Percentiles rank a stretch among this genome's conserved stretches.
Evolutionary conservation across 2,113 vertebrate genomes (phyloP).

Genomic region (Epinephelus lanceolatus): DNA sequence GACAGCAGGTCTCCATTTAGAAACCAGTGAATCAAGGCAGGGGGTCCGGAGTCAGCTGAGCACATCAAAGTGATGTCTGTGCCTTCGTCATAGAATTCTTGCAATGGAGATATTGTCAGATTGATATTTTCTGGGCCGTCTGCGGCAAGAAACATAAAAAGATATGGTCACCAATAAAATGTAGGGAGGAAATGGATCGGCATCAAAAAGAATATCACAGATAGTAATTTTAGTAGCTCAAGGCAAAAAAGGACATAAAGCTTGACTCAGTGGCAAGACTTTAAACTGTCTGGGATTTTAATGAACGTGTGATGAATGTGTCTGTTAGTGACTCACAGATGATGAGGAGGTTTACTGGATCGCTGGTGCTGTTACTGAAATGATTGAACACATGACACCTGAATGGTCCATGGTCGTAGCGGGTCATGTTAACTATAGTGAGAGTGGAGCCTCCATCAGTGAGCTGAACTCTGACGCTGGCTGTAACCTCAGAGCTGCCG

Average conservation of each 20-base stretch:
- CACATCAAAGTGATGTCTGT: constrained; percentile 64
- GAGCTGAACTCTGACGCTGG: constrained; percentile 65
- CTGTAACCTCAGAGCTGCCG: constrained; percentile 64
- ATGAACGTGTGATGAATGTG: neutral
- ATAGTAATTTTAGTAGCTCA: neutral
- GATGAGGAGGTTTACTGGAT: constrained; percentile 41
- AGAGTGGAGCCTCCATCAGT: constrained; percentile 56
- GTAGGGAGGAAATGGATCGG: neutral
- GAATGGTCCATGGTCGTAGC: constrained; percentile 63
- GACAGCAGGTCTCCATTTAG: constrained; percentile 45
- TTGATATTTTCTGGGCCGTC: constrained; percentile 68
- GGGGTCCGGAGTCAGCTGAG: constrained; percentile 34
- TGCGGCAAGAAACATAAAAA: constrained; percentile 9
- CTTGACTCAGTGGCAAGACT: too few species aligned
- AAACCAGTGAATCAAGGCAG: constrained; percentile 61
- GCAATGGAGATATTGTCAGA: constrained; percentile 26
- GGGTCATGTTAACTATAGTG: constrained; percentile 60
- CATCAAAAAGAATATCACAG: neutral
- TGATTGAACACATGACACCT: constrained; percentile 51
- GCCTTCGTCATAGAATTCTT: constrained; percentile 44
- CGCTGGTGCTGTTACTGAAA: constrained; percentile 37
- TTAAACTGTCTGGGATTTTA: neutral
- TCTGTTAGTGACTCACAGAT: constrained; percentile 66
- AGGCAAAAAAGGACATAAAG: too few species aligned
- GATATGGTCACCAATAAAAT: neutral